Evolutionary conservation across 2,797 vertebrate species (phyloP).

Genomic region (Mormyrops attenuatus): DNA sequence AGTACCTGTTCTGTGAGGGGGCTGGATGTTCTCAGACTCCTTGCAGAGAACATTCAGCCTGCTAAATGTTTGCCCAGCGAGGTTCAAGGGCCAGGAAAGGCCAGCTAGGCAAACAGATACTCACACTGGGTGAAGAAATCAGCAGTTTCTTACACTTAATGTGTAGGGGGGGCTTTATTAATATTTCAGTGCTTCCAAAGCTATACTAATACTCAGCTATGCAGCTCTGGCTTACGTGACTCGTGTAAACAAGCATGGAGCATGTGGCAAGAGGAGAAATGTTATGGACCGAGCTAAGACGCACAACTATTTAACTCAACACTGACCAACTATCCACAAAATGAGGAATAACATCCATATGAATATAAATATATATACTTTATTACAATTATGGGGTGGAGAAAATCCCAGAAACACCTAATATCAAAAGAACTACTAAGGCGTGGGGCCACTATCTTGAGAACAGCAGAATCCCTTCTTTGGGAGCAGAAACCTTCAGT

Average conservation of each 20-base stretch:
- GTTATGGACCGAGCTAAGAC: not conserved
- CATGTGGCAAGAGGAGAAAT: not conserved
- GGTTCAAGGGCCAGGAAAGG: not conserved
- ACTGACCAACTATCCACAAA: not conserved
- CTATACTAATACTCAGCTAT: not conserved
- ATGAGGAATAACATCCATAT: not conserved
- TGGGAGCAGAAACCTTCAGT: not conserved
- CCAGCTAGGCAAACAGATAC: not conserved
- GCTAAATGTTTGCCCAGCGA: not conserved
- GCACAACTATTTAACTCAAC: not conserved
- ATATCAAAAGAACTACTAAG: not conserved
- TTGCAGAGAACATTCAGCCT: not conserved
- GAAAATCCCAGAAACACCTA: not conserved
- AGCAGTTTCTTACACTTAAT: not conserved
- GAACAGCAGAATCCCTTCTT: not conserved
- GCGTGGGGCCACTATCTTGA: not conserved
- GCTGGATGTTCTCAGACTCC: not conserved
- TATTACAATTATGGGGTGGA: not conserved
- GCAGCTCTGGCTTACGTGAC: not conserved
- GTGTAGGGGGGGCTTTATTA: not conserved
- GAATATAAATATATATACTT: not conserved
- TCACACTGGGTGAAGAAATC: not conserved
- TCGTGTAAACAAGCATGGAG: not conserved
- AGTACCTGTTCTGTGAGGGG: not conserved
- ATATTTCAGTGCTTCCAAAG: not conserved